Conservation (phyloP, 2,888 invertebrate genomes). For the Steinernema scapterisci region DNA sequence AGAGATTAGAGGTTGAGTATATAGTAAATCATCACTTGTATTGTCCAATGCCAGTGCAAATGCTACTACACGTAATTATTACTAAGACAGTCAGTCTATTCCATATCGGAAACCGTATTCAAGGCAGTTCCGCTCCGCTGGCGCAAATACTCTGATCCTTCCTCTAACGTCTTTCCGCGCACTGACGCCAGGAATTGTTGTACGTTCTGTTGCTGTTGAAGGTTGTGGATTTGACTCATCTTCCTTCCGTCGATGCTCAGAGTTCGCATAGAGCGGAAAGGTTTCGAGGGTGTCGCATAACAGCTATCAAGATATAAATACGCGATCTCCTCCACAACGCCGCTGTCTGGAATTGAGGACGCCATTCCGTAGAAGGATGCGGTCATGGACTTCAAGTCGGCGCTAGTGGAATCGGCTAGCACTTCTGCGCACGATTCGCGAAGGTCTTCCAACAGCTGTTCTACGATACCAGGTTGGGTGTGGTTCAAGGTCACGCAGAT, state of each 20-base stretch:
- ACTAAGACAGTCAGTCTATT: neutral
- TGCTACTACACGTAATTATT: no score
- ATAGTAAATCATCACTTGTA: no score
- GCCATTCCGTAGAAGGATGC: conserved; percentile 47
- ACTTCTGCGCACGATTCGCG: conserved; percentile 41
- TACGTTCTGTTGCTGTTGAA: conserved; percentile 11
- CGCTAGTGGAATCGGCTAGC: neutral
- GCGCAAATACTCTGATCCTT: neutral
- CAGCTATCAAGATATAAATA: conserved; percentile 41
- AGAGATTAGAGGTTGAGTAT: no score
- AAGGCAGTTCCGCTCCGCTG: conserved; percentile 12
- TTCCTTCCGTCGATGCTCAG: conserved; percentile 53
- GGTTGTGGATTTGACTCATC: conserved; percentile 40
- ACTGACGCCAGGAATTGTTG: conserved; percentile 14
- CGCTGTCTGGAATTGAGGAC: conserved; percentile 44
- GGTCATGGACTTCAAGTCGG: neutral
- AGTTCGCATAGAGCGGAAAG: conserved; percentile 42
- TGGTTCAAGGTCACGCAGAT: conserved; percentile 47
- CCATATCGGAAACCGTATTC: conserved; percentile 14
- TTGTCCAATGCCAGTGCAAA: no score
- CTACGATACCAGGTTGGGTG: conserved; percentile 43
- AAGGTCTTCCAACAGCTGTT: conserved; percentile 46
- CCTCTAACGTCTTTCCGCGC: neutral
- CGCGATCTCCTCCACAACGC: conserved; percentile 44
- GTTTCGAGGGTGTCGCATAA: conserved; percentile 45